A percentile compares a stretch with the other conserved stretches of the same genome.
These are phyloP conservation scores for Laterallus jamaicensis DNA, from an alignment of 2,113 vertebrate genomes.

Conservation along the genomic window DNA sequence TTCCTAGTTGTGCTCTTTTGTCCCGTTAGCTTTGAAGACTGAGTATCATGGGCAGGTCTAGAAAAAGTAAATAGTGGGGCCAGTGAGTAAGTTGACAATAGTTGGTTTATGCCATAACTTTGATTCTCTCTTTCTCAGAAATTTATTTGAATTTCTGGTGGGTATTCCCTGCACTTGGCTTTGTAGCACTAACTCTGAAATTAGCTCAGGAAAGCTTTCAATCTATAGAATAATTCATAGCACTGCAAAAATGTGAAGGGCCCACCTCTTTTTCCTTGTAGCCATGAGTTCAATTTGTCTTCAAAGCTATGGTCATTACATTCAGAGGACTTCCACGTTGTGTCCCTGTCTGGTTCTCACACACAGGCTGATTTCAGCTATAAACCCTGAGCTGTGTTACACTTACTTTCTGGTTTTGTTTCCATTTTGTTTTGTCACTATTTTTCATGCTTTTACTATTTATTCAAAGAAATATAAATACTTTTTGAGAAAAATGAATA, in stretches of 20 bases:
- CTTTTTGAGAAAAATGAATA: not conserved
- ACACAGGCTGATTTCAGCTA: not conserved
- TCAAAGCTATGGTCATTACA: not conserved
- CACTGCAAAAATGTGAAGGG: not conserved
- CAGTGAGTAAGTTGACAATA: not conserved
- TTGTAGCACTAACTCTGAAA: not conserved
- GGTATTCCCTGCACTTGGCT: not conserved
- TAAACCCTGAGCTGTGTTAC: fast-evolving
- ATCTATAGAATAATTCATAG: not conserved
- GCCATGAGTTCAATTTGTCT: not conserved
- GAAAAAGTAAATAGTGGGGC: not conserved
- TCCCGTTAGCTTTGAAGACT: not conserved
- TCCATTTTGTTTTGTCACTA: not conserved
- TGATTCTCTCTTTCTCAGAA: too few relatives aligned
- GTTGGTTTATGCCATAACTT: not conserved
- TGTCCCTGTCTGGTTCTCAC: not conserved
- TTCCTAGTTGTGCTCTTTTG: not conserved
- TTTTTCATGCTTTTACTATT: not conserved
- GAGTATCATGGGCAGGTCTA: not conserved
- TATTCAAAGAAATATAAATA: not conserved
- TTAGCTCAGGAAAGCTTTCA: not conserved
- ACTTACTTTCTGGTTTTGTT: not conserved
- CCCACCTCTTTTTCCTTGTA: not conserved
- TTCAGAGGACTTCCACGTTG: fast-evolving
- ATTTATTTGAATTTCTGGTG: not conserved